phyloP scores from a whole-genome alignment of 2,888 invertebrate species.

The Allophyes oxyacanthae region DNA sequence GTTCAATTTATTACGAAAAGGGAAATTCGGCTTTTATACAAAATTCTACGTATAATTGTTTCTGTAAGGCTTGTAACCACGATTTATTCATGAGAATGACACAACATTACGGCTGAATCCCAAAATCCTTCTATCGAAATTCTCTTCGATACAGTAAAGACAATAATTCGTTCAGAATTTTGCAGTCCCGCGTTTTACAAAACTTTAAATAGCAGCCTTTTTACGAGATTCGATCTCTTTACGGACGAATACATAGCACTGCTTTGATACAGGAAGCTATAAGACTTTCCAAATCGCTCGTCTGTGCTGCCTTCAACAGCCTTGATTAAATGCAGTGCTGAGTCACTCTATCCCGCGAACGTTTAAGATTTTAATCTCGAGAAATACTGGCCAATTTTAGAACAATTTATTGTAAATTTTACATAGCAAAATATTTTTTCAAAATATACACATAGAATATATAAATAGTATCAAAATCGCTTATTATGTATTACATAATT shows the following conservation, averaged over 20 bases:
- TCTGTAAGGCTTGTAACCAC: constrained; percentile 16
- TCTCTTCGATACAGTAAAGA: constrained; percentile 23
- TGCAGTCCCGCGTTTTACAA: constrained; percentile 18
- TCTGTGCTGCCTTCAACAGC: constrained; percentile 18
- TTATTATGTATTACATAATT: constrained; percentile 20
- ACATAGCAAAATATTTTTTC: constrained; percentile 32
- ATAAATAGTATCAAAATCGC: constrained; percentile 42
- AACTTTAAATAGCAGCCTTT: constrained; percentile 51
- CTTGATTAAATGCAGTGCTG: constrained; percentile 1
- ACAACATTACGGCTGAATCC: constrained; percentile 6
- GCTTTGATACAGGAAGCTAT: constrained; percentile 20
- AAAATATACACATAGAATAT: constrained; percentile 51
- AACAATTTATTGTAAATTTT: constrained; percentile 60
- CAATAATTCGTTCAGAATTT: constrained; percentile 19
- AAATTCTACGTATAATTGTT: constrained; percentile 22
- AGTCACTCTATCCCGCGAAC: constrained; percentile 9
- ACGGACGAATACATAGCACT: constrained; percentile 61
- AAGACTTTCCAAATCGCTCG: constrained; percentile 23
- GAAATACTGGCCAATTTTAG: constrained; percentile 75
- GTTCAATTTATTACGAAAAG: constrained; percentile 30
- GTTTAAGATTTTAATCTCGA: constrained; percentile 56
- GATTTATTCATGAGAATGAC: constrained; percentile 11
- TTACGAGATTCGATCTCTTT: constrained; percentile 63
- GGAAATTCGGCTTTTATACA: constrained; percentile 7
- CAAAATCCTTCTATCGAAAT: constrained; percentile 19